phyloP scores from a whole-genome alignment of 1,140 invertebrate genomes.

The Ditylenchus dipsaci region DNA sequence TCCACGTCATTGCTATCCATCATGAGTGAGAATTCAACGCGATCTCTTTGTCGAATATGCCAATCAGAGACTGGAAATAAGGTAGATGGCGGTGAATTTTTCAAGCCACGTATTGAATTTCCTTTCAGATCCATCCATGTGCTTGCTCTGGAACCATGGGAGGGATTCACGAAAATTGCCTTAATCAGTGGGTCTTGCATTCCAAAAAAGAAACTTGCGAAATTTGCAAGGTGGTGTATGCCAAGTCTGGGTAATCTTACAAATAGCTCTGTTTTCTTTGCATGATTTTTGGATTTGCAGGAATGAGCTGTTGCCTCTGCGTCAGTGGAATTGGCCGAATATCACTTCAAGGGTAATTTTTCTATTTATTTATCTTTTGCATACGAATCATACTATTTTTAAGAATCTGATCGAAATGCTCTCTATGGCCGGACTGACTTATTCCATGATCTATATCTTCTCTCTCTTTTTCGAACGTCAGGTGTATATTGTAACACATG shows the following conservation, averaged over 20 bases:
- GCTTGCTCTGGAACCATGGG: neutral
- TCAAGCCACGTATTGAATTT: no score
- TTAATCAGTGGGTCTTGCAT: neutral
- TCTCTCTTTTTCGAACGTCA: no score
- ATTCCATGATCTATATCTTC: neutral
- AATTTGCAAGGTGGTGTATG: neutral
- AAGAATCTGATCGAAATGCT: neutral
- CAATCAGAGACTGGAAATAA: slow-evolving; percentile 5
- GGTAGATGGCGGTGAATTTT: neutral
- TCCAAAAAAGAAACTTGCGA: neutral
- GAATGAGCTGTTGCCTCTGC: neutral
- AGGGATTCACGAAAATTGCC: neutral
- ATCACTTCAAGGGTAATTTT: neutral
- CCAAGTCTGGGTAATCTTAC: neutral
- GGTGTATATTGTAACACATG: no score
- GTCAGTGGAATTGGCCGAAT: slow-evolving; percentile 2
- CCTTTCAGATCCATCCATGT: neutral
- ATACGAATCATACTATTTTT: neutral
- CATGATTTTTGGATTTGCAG: neutral
- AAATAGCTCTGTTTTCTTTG: neutral
- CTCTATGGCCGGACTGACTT: neutral
- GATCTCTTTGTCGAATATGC: slow-evolving; percentile 2
- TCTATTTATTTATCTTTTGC: neutral
- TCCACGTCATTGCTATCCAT: no score
- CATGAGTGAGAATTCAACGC: neutral